Percentiles rank a stretch among this genome's conserved stretches.
Conservation (phyloP, 2,113 vertebrate species). For the Megaceryle maxima region DNA sequence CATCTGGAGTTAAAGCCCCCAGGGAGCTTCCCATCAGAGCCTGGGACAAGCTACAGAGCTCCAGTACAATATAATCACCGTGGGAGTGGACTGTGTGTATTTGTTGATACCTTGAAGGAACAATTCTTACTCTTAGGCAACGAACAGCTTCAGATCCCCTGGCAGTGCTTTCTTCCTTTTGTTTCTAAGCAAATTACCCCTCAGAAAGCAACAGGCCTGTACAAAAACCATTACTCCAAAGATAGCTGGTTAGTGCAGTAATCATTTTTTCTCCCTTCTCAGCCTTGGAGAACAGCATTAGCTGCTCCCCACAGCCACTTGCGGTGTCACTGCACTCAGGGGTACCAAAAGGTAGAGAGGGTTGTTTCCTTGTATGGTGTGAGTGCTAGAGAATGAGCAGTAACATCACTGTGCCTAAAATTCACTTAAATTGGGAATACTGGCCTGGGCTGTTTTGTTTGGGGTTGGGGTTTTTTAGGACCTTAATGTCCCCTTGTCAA, state of each 20-base stretch:
- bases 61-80: rapidly evolving
- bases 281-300: rapidly evolving
- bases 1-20: neutral
- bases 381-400: neutral
- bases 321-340: neutral
- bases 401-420: neutral
- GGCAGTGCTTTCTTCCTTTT: neutral
- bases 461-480: neutral
- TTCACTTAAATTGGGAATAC: neutral
- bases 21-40: rapidly evolving
- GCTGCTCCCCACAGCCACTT: neutral
- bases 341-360: neutral
- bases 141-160: neutral
- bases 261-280: neutral
- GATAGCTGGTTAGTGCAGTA: neutral
- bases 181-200: neutral
- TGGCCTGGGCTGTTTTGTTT: too few relatives aligned
- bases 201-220: neutral
- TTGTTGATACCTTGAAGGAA: neutral
- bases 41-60: rapidly evolving
- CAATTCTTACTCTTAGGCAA: neutral
- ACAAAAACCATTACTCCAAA: neutral
- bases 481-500: neutral
- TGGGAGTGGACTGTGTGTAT: neutral
- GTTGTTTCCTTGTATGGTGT: neutral